These are phyloP conservation scores for Oncorhynchus keta DNA, from an alignment of 2,113 vertebrate genomes.

Conservation along the genomic window DNA sequence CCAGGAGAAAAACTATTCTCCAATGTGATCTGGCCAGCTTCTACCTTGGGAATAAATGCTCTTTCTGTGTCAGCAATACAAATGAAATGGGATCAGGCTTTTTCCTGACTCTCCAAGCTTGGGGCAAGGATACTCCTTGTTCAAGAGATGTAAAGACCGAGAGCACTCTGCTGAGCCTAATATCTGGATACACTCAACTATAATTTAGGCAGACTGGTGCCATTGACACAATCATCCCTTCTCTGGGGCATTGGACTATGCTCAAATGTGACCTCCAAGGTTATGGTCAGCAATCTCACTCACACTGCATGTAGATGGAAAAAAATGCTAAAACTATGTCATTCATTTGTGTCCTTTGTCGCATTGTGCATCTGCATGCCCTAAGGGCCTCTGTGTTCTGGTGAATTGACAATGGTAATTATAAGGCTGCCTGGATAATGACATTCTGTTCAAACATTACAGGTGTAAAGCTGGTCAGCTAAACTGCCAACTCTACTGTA, in stretches of 20 bases:
- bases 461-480: background rate
- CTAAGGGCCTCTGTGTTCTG: background rate
- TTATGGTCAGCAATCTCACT: slow-evolving; percentile 3
- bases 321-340: background rate
- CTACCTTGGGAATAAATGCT: slow-evolving; percentile 20
- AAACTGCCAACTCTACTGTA: background rate
- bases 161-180: background rate
- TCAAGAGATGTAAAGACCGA: background rate
- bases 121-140: slow-evolving; percentile 15
- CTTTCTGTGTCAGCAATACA: slow-evolving; percentile 21
- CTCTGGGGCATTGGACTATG: background rate
- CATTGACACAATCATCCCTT: background rate
- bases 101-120: slow-evolving; percentile 13
- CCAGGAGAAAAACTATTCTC: background rate
- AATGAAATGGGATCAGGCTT: slow-evolving; percentile 26
- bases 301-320: background rate
- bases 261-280: slow-evolving; percentile 4
- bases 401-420: background rate
- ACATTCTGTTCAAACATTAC: background rate
- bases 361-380: background rate
- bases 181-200: background rate
- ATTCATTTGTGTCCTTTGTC: background rate
- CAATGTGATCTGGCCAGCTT: slow-evolving; percentile 12
- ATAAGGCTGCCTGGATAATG: background rate
- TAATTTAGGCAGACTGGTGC: background rate